Conservation (phyloP, 2,888 invertebrate genomes). For the Unio pictorum region DNA sequence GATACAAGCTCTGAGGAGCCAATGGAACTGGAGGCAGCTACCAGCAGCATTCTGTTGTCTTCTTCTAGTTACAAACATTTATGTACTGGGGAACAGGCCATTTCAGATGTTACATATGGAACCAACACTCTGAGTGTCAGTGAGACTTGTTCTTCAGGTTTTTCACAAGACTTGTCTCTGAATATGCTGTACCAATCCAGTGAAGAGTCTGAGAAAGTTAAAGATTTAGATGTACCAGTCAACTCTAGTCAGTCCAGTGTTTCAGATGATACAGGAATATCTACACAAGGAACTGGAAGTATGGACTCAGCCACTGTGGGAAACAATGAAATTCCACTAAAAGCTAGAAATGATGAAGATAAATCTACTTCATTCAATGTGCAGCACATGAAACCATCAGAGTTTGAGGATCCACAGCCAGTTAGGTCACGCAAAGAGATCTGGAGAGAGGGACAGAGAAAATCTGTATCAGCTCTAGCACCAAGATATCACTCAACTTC, state of each 20-base stretch:
- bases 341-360: background rate
- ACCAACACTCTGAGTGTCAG: too few species aligned
- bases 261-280: too few species aligned
- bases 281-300: too few species aligned
- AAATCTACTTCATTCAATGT: slow-evolving; percentile 1
- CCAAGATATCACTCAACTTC: slow-evolving; percentile 75
- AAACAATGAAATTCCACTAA: background rate
- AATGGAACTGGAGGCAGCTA: background rate
- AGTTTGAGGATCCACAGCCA: slow-evolving; percentile 1
- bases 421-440: slow-evolving; percentile 21
- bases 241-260: too few species aligned
- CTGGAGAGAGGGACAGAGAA: slow-evolving; percentile 33
- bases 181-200: too few species aligned
- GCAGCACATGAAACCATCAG: too few species aligned
- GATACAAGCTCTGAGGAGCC: background rate
- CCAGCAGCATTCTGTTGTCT: background rate
- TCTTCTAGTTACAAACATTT: too few species aligned
- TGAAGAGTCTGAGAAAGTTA: too few species aligned
- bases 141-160: background rate
- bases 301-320: too few species aligned
- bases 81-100: background rate
- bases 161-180: too few species aligned
- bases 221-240: too few species aligned
- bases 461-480: slow-evolving; percentile 36
- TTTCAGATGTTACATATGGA: background rate